A percentile compares a stretch with the other conserved stretches of the same genome.
These are phyloP conservation scores for Spisula subtruncata DNA, from an alignment of 2,888 invertebrate genomes.

Conservation along the genomic window DNA sequence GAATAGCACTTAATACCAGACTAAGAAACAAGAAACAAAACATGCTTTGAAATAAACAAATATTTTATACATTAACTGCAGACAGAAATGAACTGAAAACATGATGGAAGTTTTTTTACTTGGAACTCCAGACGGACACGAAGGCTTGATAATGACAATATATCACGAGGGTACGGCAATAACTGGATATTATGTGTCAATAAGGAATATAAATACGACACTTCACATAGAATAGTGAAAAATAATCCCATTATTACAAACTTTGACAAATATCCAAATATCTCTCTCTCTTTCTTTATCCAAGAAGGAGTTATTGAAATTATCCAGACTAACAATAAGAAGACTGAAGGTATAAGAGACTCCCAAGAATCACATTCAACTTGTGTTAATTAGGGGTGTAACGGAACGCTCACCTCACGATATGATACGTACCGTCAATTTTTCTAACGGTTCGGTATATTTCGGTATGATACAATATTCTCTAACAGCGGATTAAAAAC, in stretches of 20 bases:
- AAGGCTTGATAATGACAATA: neutral
- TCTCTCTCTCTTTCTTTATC: too few relatives aligned
- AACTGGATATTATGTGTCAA: constrained; percentile 1
- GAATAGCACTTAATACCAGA: too few relatives aligned
- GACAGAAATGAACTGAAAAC: too few relatives aligned
- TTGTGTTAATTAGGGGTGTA: neutral
- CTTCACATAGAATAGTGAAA: neutral
- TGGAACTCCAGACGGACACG: neutral
- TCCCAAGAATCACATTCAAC: neutral
- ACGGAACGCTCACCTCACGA: too few relatives aligned
- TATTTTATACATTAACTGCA: too few relatives aligned
- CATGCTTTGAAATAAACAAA: too few relatives aligned
- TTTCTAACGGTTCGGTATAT: too few relatives aligned
- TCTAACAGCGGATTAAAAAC: too few relatives aligned
- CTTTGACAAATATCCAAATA: neutral
- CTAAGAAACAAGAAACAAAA: too few relatives aligned
- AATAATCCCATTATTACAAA: neutral
- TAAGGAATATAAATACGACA: neutral
- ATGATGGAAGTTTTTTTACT: neutral
- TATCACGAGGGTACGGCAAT: neutral
- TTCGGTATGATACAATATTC: too few relatives aligned
- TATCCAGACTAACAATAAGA: neutral
- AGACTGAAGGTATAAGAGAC: neutral
- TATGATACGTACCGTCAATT: too few relatives aligned
- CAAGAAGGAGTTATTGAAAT: neutral